Conservation (phyloP, 2,113 vertebrate species). For the Columbina picui region DNA sequence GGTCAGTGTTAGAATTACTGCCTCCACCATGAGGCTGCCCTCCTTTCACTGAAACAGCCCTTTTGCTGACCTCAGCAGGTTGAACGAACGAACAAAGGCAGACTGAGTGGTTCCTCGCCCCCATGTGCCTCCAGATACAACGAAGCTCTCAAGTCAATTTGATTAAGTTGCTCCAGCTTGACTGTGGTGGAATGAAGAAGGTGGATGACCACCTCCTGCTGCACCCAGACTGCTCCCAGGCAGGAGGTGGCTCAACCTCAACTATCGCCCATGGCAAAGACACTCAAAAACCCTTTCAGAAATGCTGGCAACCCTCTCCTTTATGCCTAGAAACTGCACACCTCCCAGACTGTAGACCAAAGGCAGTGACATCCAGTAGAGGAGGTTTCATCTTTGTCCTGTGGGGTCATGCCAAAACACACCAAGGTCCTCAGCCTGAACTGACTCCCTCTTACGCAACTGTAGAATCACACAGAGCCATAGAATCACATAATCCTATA, state of each 20-base stretch:
- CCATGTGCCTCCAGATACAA: accelerated
- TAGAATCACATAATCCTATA: too few relatives aligned
- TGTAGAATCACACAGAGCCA: too few relatives aligned
- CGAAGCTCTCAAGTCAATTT: not conserved
- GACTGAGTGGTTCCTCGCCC: not conserved
- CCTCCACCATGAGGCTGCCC: not conserved
- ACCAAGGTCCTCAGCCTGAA: not conserved
- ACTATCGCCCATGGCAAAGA: not conserved
- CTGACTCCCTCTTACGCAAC: accelerated
- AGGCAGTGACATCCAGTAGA: not conserved
- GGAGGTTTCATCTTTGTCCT: not conserved
- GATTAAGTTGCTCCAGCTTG: not conserved
- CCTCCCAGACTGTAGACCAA: not conserved
- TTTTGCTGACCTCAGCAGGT: not conserved
- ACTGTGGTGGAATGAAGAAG: not conserved
- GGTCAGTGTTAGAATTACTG: not conserved
- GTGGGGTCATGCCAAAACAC: not conserved
- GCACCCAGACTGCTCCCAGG: not conserved
- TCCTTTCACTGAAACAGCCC: not conserved
- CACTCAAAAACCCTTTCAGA: not conserved
- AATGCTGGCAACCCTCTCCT: not conserved
- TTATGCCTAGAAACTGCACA: not conserved
- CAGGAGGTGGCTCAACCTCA: not conserved
- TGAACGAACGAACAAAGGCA: not conserved
- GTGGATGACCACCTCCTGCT: not conserved